phyloP scores from a whole-genome alignment of 2,888 invertebrate genomes.

The Hermaeophaga mercurialis region DNA sequence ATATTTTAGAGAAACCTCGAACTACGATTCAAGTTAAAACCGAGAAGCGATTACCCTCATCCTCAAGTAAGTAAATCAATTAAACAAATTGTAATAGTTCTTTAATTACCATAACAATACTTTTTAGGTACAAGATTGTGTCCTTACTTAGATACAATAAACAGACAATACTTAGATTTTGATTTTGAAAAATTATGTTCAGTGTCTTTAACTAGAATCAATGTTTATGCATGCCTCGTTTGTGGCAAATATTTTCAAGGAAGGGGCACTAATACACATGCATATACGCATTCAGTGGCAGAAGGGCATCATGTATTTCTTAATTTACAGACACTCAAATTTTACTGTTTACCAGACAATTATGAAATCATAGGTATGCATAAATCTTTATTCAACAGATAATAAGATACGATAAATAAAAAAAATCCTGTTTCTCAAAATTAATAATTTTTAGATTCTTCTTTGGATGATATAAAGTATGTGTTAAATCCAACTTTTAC shows the following conservation, averaged over 20 bases:
- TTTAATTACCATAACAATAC: not conserved
- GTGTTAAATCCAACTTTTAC: conserved; percentile 97
- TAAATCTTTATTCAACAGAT: too few species aligned
- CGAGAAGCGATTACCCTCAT: not conserved
- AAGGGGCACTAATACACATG: conserved; percentile 96
- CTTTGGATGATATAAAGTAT: conserved; percentile 97
- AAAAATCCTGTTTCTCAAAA: too few species aligned
- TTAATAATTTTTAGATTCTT: conserved; percentile 76
- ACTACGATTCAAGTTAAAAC: not conserved
- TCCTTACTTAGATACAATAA: conserved; percentile 98
- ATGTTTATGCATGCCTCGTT: conserved; percentile 98
- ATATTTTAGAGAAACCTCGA: conserved; percentile 10
- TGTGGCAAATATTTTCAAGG: conserved; percentile 99
- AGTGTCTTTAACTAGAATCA: conserved; percentile 95
- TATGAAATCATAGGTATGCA: conserved; percentile 97
- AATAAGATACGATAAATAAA: too few species aligned
- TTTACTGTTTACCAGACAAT: conserved; percentile 98
- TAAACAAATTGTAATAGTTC: not conserved
- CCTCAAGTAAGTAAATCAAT: conserved; percentile 3
- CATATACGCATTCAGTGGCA: conserved; percentile 98
- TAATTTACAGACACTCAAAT: conserved; percentile 94
- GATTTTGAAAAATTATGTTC: conserved; percentile 99
- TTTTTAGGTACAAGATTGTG: conserved; percentile 63
- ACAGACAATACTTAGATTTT: conserved; percentile 95
- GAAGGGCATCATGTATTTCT: conserved; percentile 98